Conservation (phyloP, 2,888 invertebrate genomes). For the Azorinus chamasolen region DNA sequence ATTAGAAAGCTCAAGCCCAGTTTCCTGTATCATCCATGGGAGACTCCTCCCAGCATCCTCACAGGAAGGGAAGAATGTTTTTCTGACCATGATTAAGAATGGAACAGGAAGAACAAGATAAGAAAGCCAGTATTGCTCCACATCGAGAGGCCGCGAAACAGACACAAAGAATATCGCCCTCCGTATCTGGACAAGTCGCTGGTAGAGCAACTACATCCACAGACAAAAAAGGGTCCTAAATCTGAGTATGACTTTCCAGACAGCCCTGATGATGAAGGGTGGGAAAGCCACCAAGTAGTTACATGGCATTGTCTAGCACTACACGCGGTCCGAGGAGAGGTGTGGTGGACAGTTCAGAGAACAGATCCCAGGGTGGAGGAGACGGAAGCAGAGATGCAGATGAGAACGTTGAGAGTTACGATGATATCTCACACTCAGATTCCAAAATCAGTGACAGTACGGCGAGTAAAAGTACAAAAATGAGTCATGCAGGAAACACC, state of each 20-base stretch:
- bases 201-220: constrained; percentile 61
- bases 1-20: constrained; percentile 48
- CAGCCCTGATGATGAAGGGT: constrained; percentile 79
- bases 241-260: constrained; percentile 82
- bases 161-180: constrained; percentile 54
- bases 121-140: constrained; percentile 32
- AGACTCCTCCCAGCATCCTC: constrained; percentile 62
- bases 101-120: constrained; percentile 61
- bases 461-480: constrained; percentile 33
- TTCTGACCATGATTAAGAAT: constrained; percentile 62
- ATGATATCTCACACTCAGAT: constrained; percentile 63
- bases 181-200: constrained; percentile 53
- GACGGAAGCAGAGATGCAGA: constrained; percentile 53
- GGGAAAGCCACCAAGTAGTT: constrained; percentile 74
- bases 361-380: constrained; percentile 41
- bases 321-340: constrained; percentile 78
- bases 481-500: too few relatives aligned
- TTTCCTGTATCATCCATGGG: constrained; percentile 57
- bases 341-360: constrained; percentile 80
- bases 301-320: constrained; percentile 79
- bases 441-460: constrained; percentile 65
- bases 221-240: constrained; percentile 71
- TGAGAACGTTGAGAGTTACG: constrained; percentile 67
- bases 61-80: constrained; percentile 63
- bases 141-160: constrained; percentile 57